Percentiles rank a stretch among this genome's conserved stretches.
These are phyloP conservation scores for Hipposideros armiger DNA, from an alignment of 2,113 vertebrate genomes.

Conservation along the genomic window DNA sequence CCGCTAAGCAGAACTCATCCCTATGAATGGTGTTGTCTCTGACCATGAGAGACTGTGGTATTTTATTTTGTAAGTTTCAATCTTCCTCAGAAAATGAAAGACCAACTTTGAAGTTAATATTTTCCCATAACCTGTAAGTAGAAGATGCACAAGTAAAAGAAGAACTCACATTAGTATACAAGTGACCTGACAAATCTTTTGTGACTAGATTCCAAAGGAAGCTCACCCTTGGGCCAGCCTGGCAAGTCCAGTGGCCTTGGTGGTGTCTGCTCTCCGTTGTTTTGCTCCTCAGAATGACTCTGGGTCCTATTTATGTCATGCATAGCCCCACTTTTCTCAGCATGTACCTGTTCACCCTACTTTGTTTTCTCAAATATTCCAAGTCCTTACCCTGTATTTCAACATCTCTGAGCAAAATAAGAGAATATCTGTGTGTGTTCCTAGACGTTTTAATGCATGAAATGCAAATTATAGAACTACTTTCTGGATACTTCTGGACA, in stretches of 20 bases:
- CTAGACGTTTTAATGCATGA: neutral
- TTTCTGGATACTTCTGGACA: conserved; percentile 55
- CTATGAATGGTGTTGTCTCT: conserved; percentile 39
- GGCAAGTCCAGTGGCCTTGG: neutral
- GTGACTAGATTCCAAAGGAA: neutral
- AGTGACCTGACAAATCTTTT: neutral
- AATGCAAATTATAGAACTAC: neutral
- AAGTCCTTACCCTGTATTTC: neutral
- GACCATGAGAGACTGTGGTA: neutral
- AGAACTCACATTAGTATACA: neutral
- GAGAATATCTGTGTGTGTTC: neutral
- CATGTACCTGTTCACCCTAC: neutral
- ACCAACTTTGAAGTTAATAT: neutral
- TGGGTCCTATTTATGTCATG: neutral
- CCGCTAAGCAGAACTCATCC: neutral
- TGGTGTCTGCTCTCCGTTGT: neutral
- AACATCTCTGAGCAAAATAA: conserved; percentile 4
- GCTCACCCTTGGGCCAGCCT: neutral
- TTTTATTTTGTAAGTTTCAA: conserved; percentile 65
- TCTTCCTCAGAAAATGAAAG: conserved; percentile 39
- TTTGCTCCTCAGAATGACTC: neutral
- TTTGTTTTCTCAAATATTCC: conserved; percentile 2
- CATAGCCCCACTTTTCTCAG: conserved; percentile 15
- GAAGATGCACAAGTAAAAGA: neutral
- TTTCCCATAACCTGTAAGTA: neutral